These are phyloP conservation scores for Heptranchias perlo DNA, from an alignment of 2,113 vertebrate species.

Conservation along the genomic window DNA sequence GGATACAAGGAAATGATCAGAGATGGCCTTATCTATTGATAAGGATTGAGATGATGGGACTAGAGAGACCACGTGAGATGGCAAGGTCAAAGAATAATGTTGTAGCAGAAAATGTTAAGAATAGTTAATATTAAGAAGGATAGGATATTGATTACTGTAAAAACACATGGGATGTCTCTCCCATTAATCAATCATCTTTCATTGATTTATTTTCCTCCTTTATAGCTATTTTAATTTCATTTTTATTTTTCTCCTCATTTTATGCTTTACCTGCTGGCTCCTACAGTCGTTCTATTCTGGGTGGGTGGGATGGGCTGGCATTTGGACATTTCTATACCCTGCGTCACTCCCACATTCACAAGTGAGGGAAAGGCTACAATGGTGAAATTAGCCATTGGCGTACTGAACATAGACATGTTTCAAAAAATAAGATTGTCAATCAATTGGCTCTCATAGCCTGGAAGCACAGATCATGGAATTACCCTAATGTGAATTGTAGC, in stretches of 20 bases:
- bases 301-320: not conserved
- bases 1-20: not conserved
- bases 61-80: not conserved
- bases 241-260: not conserved
- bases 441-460: not conserved
- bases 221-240: not conserved
- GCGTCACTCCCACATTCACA: not conserved
- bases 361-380: not conserved
- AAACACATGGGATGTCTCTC: not conserved
- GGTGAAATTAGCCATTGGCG: not conserved
- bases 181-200: not conserved
- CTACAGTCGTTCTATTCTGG: not conserved
- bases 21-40: not conserved
- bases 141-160: not conserved
- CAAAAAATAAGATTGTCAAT: not conserved
- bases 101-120: not conserved
- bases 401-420: not conserved
- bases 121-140: not conserved
- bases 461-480: not conserved
- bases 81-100: not conserved
- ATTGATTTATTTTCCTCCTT: constrained; percentile 8
- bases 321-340: not conserved
- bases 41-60: not conserved
- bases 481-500: not conserved
- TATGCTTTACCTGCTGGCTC: not conserved